Percentiles rank a stretch among this genome's conserved stretches.
Conservation (phyloP, 2,113 vertebrate species). For the Phylloscopus trochiloides region DNA sequence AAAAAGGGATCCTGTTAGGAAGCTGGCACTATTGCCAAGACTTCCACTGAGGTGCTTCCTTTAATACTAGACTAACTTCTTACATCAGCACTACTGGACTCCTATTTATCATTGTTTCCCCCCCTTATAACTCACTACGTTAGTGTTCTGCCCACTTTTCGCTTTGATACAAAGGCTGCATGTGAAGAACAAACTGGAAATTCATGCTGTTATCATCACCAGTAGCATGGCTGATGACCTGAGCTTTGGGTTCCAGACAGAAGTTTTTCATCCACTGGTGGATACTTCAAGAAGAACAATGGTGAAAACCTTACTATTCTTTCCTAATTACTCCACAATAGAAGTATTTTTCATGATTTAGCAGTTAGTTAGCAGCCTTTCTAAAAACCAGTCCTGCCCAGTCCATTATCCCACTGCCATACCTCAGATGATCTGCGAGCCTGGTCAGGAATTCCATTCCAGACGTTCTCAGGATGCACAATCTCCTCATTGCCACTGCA, state of each 20-base stretch:
- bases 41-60: not conserved
- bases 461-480: conserved; percentile 72
- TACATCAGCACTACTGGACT: not conserved
- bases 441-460: conserved; percentile 64
- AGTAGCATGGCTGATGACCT: not conserved
- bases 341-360: not conserved
- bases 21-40: not conserved
- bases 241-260: not conserved
- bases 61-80: not conserved
- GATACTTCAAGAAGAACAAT: not conserved
- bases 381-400: not conserved
- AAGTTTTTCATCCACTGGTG: not conserved
- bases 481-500: conserved; percentile 67
- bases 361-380: not conserved
- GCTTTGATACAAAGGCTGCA: not conserved
- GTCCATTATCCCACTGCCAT: not conserved
- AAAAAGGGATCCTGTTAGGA: not conserved
- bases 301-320: not conserved
- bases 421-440: conserved; percentile 51
- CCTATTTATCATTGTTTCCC: not conserved
- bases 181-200: not conserved
- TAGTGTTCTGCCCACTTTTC: not conserved
- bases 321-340: not conserved
- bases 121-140: not conserved
- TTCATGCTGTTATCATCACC: not conserved